A percentile compares a stretch with the other conserved stretches of the same genome.
Evolutionary conservation across 2,888 invertebrate species (phyloP).

Genomic region (Barypeithes pellucidus): DNA sequence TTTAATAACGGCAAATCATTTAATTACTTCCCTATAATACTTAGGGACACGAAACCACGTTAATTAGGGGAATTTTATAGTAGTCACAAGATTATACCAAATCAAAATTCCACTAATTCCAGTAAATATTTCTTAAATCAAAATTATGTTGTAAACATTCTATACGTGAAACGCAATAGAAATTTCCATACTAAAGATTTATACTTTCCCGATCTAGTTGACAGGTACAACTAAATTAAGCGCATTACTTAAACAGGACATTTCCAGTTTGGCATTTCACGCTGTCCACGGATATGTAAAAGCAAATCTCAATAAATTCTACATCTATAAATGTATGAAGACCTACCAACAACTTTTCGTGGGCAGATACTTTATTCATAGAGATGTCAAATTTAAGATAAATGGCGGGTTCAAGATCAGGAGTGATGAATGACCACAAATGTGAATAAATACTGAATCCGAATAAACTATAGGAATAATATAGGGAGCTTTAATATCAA

Average conservation of each 20-base stretch:
- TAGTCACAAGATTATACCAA: too few relatives aligned
- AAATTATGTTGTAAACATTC: too few relatives aligned
- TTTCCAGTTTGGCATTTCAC: slow-evolving; percentile 25
- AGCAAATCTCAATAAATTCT: slow-evolving; percentile 22
- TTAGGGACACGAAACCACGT: too few relatives aligned
- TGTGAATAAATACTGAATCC: slow-evolving; percentile 30
- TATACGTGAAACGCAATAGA: not conserved
- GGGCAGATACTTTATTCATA: slow-evolving; percentile 30
- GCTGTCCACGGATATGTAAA: slow-evolving; percentile 10
- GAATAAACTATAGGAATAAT: not conserved
- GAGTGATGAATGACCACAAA: slow-evolving; percentile 26
- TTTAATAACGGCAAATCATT: too few relatives aligned
- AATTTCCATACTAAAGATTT: not conserved
- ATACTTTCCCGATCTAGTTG: not conserved
- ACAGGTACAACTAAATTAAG: slow-evolving; percentile 16
- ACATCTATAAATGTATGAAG: slow-evolving; percentile 12
- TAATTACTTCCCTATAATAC: too few relatives aligned
- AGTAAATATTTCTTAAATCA: too few relatives aligned
- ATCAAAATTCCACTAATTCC: too few relatives aligned
- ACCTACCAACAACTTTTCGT: slow-evolving; percentile 21
- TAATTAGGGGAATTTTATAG: too few relatives aligned
- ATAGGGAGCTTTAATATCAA: not conserved
- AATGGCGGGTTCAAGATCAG: slow-evolving; percentile 23
- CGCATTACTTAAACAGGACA: slow-evolving; percentile 2
- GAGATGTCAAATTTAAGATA: slow-evolving; percentile 33